These are phyloP conservation scores for Fundulus diaphanus DNA, from an alignment of 2,797 vertebrate genomes.

Conservation along the genomic window DNA sequence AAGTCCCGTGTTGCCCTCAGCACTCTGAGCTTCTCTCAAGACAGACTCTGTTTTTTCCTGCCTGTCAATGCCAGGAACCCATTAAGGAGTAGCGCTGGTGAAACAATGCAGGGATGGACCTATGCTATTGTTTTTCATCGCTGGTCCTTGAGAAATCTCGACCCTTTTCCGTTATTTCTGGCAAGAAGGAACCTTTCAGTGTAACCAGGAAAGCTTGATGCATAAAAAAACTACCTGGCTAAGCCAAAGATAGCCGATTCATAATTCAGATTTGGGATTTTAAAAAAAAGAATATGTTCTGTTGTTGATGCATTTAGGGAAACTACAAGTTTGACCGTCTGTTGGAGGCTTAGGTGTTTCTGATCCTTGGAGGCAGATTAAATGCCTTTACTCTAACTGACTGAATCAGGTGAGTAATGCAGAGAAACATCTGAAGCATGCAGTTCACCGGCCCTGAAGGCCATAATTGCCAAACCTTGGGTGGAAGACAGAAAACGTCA, in stretches of 20 bases:
- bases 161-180: conserved; percentile 33
- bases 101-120: conserved; percentile 76
- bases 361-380: background rate
- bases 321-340: conserved; percentile 1
- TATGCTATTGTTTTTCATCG: conserved; percentile 61
- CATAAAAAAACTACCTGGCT: background rate
- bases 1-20: conserved; percentile 69
- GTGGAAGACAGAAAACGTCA: background rate
- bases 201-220: conserved; percentile 21
- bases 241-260: background rate
- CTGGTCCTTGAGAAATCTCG: conserved; percentile 55
- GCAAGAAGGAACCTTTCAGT: conserved; percentile 8
- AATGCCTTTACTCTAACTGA: background rate
- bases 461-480: background rate
- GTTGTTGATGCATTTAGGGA: background rate
- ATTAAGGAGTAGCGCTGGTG: conserved; percentile 67
- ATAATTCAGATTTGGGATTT: background rate
- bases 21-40: conserved; percentile 59
- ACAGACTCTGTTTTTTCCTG: conserved; percentile 78
- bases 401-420: background rate
- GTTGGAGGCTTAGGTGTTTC: background rate
- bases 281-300: background rate
- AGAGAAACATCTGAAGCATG: background rate
- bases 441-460: background rate
- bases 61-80: conserved; percentile 77